Conservation (phyloP, 2,797 vertebrate species). For the Percopsis omiscomaycus region DNA sequence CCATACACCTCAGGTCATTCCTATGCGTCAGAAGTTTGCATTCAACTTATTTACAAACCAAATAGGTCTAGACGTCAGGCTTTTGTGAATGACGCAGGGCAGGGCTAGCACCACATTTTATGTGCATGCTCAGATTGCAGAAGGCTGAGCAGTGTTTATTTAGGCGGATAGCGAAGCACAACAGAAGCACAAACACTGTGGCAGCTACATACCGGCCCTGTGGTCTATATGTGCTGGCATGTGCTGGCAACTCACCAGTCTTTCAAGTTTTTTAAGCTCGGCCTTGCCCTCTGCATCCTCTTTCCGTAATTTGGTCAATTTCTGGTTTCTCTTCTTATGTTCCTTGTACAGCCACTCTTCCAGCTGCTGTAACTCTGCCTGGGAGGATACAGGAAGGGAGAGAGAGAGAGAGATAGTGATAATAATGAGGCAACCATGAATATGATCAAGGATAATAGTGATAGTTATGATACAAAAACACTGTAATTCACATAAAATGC, state of each 20-base stretch:
- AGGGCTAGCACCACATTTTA: neutral
- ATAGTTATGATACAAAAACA: neutral
- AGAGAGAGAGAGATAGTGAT: neutral
- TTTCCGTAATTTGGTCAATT: slow-evolving; percentile 76
- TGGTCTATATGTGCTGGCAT: too few relatives aligned
- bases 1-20: too few relatives aligned
- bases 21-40: neutral
- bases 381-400: slow-evolving; percentile 13
- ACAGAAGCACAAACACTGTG: neutral
- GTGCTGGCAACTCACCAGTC: slow-evolving; percentile 68
- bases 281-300: slow-evolving; percentile 77
- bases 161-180: neutral
- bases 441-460: neutral
- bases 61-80: neutral
- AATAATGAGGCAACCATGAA: neutral
- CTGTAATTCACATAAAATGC: too few relatives aligned
- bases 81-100: neutral
- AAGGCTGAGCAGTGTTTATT: neutral
- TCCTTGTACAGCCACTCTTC: slow-evolving; percentile 79
- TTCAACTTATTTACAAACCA: neutral
- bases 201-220: neutral
- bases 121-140: neutral
- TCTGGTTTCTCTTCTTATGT: slow-evolving; percentile 77
- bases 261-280: slow-evolving; percentile 78
- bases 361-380: slow-evolving; percentile 80